A percentile compares a stretch with the other conserved stretches of the same genome.
These are phyloP conservation scores for Anguilla marmorata DNA, from an alignment of 2,797 vertebrate species.

Conservation along the genomic window DNA sequence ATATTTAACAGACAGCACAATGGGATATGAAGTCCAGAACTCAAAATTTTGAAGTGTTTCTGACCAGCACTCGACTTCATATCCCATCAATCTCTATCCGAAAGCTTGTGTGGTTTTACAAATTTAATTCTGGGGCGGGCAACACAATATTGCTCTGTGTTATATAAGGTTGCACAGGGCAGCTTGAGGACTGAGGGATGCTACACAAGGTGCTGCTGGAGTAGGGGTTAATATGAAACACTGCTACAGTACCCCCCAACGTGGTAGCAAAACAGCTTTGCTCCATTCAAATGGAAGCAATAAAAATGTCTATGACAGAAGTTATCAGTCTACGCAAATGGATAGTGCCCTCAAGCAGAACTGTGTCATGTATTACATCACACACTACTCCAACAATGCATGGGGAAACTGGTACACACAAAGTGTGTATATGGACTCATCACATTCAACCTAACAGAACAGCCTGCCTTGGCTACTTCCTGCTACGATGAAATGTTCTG, in stretches of 20 bases:
- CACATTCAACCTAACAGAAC: not conserved
- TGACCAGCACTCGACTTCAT: not conserved
- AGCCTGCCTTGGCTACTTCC: not conserved
- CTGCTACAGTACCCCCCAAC: not conserved
- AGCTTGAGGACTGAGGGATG: not conserved
- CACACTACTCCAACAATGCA: not conserved
- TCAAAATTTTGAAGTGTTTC: not conserved
- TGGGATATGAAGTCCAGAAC: not conserved
- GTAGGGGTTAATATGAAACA: not conserved
- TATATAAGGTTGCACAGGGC: not conserved
- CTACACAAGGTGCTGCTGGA: not conserved
- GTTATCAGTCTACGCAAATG: not conserved
- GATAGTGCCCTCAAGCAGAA: not conserved
- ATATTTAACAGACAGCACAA: not conserved
- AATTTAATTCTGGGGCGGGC: not conserved
- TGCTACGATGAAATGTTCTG: not conserved
- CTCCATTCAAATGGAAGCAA: not conserved
- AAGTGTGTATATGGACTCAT: not conserved
- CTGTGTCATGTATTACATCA: not conserved
- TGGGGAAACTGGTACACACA: not conserved
- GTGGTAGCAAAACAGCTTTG: not conserved
- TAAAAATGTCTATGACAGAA: not conserved
- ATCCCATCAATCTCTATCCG: not conserved
- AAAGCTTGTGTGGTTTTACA: not conserved
- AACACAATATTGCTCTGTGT: not conserved